Evolutionary conservation across 2,888 invertebrate species (phyloP).

Genomic region (Scaptomyza reducta): DNA sequence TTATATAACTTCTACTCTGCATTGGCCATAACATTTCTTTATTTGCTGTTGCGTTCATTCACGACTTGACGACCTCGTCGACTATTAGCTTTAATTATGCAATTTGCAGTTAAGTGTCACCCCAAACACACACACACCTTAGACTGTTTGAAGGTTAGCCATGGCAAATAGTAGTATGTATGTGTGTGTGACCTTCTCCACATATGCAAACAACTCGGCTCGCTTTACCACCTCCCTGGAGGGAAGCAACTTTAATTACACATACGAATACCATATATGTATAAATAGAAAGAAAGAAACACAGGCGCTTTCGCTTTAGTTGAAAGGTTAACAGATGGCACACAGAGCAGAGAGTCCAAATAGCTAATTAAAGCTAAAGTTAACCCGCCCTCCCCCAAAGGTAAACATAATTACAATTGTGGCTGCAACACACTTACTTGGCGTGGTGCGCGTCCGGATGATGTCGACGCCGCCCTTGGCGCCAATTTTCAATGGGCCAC

Average conservation of each 20-base stretch:
- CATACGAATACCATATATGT: conserved; percentile 10
- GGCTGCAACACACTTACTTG: conserved; percentile 85
- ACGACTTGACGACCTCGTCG: conserved; percentile 13
- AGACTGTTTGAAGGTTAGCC: conserved; percentile 67
- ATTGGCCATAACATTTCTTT: conserved; percentile 4
- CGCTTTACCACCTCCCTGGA: background rate
- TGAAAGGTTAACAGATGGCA: conserved; percentile 47
- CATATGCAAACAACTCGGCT: conserved; percentile 1
- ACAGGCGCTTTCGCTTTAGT: conserved; percentile 7
- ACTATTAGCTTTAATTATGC: conserved; percentile 47
- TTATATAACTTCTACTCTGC: conserved; percentile 7
- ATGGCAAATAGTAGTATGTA: conserved; percentile 56
- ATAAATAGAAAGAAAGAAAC: conserved; percentile 38
- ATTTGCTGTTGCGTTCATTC: conserved; percentile 31
- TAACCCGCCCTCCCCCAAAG: background rate
- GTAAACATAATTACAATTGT: conserved; percentile 45
- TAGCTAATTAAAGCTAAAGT: conserved; percentile 69
- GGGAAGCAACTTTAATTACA: conserved; percentile 9
- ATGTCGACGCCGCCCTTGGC: conserved; percentile 89
- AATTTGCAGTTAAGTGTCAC: conserved; percentile 43
- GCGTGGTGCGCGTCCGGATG: conserved; percentile 89
- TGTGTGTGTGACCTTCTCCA: conserved; percentile 43
- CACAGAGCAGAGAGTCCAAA: conserved; percentile 43
- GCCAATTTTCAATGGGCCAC: conserved; percentile 86
- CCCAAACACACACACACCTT: conserved; percentile 5